Evolutionary conservation across 2,797 vertebrate species (phyloP), one percentile per base, ranked within the genome.

Genomic region (Picus viridis): DNA sequence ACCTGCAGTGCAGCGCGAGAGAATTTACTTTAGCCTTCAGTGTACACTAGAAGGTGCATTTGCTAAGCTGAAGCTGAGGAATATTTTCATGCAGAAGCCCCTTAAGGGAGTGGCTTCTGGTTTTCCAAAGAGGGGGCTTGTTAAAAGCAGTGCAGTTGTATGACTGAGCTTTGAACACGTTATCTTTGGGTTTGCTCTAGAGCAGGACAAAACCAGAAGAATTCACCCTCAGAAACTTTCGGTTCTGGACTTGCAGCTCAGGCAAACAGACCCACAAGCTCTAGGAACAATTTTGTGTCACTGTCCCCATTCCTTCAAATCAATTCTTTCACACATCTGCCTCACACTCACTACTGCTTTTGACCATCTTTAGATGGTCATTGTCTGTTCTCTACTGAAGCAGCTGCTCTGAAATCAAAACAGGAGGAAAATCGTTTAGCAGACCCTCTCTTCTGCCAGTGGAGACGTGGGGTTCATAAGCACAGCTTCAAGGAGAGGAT

Each of bases 1-100:
- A 57, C 99, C 99, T 99, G 97, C 16, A 43, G 36, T 11, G 78
- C 1, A n/a, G 41, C 4, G 22, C 2, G 16, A 64, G 69, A 51
- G 61, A 34, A 10, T 36, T 30, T 10, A 26, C 14, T 49, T 81
- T 49, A 78, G 53, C 36, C 70, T 77, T 71, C 39, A 27, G 32
- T 11, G 23, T 16, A 26, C 15, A 9, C 29, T 47, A 22, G 9
- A 3, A 59, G 65, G 53, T 24, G 8, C 5, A 32, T 57, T 59
- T 49, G 32, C 47, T 64, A 3, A 62, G 41, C 20, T n/a, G n/a
- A 83, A 71, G 24, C 15, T 58, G 39, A 82, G 57, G 62, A 73
- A 58, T 62, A 17, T 84, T 71, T 91, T 74, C 58, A 62, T 32
- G 45, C 17, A 23, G 68, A 86, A 93, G 18, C 13, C 56, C 19